Conservation (phyloP, 2,113 vertebrate species). For the Ovibos moschatus region DNA sequence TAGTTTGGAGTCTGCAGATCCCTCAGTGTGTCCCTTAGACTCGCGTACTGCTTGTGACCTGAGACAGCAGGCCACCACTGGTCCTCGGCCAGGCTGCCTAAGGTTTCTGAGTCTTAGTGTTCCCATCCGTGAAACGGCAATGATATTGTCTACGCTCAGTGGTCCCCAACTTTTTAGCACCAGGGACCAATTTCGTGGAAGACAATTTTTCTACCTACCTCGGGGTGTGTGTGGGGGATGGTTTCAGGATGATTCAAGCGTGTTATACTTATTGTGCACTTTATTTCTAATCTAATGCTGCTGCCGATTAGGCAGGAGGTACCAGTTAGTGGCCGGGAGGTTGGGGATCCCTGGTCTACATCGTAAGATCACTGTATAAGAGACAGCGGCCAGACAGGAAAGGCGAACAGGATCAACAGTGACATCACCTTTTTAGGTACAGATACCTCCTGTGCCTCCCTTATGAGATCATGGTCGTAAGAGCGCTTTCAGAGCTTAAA, state of each 20-base stretch:
- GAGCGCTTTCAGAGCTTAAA: not conserved
- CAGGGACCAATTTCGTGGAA: not conserved
- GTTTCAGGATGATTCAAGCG: not conserved
- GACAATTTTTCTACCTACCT: not conserved
- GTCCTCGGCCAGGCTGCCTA: not conserved
- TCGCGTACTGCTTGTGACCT: not conserved
- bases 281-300: not conserved
- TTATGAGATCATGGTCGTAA: not conserved
- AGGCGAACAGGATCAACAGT: too few relatives aligned
- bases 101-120: not conserved
- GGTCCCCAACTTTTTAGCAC: not conserved
- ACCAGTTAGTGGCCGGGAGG: not conserved
- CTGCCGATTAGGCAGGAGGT: not conserved
- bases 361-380: too few relatives aligned
- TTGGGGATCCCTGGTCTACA: not conserved
- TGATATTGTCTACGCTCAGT: not conserved
- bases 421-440: fast-evolving
- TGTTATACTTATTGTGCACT: not conserved
- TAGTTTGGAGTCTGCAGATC: not conserved
- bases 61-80: not conserved
- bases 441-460: not conserved
- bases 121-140: not conserved
- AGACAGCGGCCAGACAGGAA: not conserved
- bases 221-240: not conserved
- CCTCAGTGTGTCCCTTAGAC: not conserved